Percentiles rank a stretch among this genome's conserved stretches.
phyloP scores from a whole-genome alignment of 1,140 invertebrate genomes.

The Papilio aristodemus region DNA sequence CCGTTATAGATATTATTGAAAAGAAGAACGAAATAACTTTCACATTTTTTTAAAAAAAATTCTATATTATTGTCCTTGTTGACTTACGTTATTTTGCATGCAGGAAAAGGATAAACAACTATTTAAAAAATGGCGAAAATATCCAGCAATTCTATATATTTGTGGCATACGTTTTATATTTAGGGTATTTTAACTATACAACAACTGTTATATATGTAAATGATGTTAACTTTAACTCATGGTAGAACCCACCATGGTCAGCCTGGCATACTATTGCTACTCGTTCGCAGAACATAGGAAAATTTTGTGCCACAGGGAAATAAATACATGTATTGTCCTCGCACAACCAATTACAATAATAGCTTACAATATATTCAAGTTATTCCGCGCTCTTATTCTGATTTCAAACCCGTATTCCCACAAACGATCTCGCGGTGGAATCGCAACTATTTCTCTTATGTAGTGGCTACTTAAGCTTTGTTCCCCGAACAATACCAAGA shows the following conservation, averaged over 20 bases:
- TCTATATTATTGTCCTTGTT: too few species aligned
- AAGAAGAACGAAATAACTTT: too few species aligned
- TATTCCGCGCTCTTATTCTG: conserved; percentile 16
- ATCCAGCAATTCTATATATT: too few species aligned
- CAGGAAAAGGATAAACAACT: too few species aligned
- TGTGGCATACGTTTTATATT: too few species aligned
- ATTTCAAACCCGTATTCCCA: conserved; percentile 68
- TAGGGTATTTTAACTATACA: too few species aligned
- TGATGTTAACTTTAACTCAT: neutral
- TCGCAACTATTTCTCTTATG: conserved; percentile 73
- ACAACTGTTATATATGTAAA: neutral
- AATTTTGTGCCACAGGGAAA: conserved; percentile 7
- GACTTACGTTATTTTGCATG: too few species aligned
- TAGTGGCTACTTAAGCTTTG: conserved; percentile 72
- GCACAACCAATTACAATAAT: conserved; percentile 3
- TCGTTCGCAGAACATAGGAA: neutral
- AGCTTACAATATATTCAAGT: conserved; percentile 17
- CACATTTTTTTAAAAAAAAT: neutral
- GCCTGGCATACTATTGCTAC: neutral
- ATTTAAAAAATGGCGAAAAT: too few species aligned
- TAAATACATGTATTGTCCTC: conserved; percentile 5
- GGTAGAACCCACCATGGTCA: neutral
- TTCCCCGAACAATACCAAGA: conserved; percentile 66
- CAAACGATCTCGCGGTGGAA: conserved; percentile 49
- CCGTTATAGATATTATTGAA: neutral